These are phyloP conservation scores for Drosophila stalkeri DNA, from an alignment of 2,888 invertebrate species.

Conservation along the genomic window DNA sequence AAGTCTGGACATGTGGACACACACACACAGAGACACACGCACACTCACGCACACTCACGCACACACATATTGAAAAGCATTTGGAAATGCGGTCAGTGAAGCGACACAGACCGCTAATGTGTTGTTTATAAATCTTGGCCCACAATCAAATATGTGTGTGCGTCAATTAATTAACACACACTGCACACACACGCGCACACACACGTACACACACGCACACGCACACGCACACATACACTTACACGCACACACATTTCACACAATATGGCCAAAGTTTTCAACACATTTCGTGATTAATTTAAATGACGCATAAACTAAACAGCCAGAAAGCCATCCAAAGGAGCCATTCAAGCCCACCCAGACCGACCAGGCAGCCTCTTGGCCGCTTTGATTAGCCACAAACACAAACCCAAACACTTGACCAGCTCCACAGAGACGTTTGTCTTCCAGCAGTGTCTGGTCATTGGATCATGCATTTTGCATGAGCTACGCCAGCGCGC, in stretches of 20 bases:
- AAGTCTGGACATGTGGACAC: conserved; percentile 36
- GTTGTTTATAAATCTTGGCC: conserved; percentile 64
- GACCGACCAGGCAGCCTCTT: conserved; percentile 15
- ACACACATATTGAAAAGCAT: conserved; percentile 42
- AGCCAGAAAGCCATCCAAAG: conserved; percentile 28
- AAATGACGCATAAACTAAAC: conserved; percentile 65
- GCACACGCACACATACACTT: conserved; percentile 17
- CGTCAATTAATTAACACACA: conserved; percentile 68
- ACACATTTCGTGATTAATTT: conserved; percentile 76
- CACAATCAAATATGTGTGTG: conserved; percentile 72
- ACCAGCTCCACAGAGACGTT: conserved; percentile 67
- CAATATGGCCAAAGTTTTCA: conserved; percentile 60
- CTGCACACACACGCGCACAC: conserved; percentile 24
- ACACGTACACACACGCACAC: conserved; percentile 12
- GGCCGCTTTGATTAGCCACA: conserved; percentile 69
- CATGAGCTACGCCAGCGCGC: conserved; percentile 55
- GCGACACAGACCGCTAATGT: conserved; percentile 46
- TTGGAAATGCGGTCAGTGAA: conserved; percentile 50
- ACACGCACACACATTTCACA: conserved; percentile 35
- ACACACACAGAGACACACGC: conserved; percentile 12
- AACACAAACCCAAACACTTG: conserved; percentile 47
- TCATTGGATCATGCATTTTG: conserved; percentile 71
- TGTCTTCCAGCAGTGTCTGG: conserved; percentile 59
- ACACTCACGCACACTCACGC: not conserved
- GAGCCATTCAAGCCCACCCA: not conserved